These are phyloP conservation scores for Blennius ocellaris DNA, from an alignment of 2,113 vertebrate genomes.

Conservation along the genomic window DNA sequence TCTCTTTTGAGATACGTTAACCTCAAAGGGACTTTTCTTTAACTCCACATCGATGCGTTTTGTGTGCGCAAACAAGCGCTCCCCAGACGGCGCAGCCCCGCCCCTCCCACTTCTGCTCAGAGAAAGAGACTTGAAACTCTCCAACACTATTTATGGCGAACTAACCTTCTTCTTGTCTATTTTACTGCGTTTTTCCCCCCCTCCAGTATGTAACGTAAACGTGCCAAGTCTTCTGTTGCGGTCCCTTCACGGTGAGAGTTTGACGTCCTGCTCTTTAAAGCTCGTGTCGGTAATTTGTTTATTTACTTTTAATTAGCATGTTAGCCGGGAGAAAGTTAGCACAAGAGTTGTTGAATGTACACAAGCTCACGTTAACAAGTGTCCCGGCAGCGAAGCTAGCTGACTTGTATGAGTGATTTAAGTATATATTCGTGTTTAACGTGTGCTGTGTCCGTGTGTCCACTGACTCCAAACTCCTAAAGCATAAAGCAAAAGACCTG, in stretches of 20 bases:
- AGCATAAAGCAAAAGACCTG: too few relatives aligned
- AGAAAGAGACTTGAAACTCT: constrained; percentile 59
- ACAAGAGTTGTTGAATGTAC: constrained; percentile 50
- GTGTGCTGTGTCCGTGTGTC: not conserved
- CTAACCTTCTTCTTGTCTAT: constrained; percentile 35
- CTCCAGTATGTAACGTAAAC: constrained; percentile 51
- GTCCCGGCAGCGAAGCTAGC: constrained; percentile 6
- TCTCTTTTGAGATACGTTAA: too few relatives aligned
- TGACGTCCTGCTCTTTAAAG: not conserved
- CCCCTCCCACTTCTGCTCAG: constrained; percentile 65
- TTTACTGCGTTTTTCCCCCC: constrained; percentile 3
- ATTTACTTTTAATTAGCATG: constrained; percentile 62
- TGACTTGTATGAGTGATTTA: not conserved
- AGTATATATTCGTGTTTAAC: not conserved
- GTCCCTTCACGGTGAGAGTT: constrained; percentile 42
- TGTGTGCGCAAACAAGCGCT: constrained; percentile 49
- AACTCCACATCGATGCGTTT: constrained; percentile 29
- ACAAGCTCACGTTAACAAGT: constrained; percentile 39
- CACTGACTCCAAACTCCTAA: too few relatives aligned
- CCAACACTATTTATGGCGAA: constrained; percentile 59
- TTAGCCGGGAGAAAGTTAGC: constrained; percentile 70
- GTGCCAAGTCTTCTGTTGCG: not conserved
- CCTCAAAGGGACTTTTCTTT: too few relatives aligned
- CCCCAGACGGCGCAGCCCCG: constrained; percentile 8
- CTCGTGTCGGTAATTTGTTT: constrained; percentile 41